A percentile compares a stretch with the other conserved stretches of the same genome.
Evolutionary conservation across 2,797 vertebrate genomes (phyloP).

Genomic region (Sebastes oblongus): DNA sequence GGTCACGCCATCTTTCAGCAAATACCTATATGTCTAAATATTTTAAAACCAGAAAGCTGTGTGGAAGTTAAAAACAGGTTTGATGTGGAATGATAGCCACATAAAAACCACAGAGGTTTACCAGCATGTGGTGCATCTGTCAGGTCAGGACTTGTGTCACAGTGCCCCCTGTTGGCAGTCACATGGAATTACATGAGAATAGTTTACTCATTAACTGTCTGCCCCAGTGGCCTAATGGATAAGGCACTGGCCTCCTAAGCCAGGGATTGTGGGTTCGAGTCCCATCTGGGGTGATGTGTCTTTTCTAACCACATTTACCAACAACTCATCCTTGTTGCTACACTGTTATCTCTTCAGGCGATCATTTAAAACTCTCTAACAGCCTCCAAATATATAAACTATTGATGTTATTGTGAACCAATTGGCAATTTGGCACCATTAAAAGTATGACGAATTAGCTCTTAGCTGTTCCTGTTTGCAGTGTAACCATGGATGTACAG

Average conservation of each 20-base stretch:
- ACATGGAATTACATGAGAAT: rapidly evolving
- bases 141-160: conserved; percentile 5
- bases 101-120: conserved; percentile 34
- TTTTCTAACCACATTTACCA: background rate
- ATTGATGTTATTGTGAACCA: rapidly evolving
- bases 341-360: background rate
- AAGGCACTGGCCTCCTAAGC: conserved; percentile 74
- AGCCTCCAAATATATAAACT: background rate
- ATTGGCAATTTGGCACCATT: background rate
- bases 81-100: conserved; percentile 31
- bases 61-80: conserved; percentile 31
- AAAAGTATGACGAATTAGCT: background rate
- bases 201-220: rapidly evolving
- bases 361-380: background rate
- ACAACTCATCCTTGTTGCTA: background rate
- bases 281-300: conserved; percentile 52
- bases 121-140: background rate
- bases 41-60: background rate
- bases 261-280: conserved; percentile 75
- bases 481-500: too few relatives aligned
- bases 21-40: background rate
- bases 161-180: conserved; percentile 62
- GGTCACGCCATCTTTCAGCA: background rate
- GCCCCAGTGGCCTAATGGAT: conserved; percentile 67
- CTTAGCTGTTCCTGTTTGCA: background rate